Percentiles rank a stretch among this genome's conserved stretches.
These are phyloP conservation scores for Tachuris rubrigastra DNA, from an alignment of 2,113 vertebrate genomes.

Conservation along the genomic window DNA sequence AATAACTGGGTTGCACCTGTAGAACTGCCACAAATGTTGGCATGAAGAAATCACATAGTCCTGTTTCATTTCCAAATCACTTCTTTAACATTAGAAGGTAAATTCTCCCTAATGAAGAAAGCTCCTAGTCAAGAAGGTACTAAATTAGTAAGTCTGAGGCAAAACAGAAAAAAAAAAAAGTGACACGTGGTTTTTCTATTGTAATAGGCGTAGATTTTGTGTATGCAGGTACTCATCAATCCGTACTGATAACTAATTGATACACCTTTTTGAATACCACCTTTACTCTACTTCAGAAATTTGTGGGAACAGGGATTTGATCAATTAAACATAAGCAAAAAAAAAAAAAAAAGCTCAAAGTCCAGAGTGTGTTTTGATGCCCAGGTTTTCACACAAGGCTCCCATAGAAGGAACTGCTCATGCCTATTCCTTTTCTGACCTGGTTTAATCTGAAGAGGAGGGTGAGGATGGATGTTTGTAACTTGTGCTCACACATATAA, in stretches of 20 bases:
- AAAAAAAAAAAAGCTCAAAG: not conserved
- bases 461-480: not conserved
- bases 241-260: not conserved
- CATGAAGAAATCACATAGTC: accelerated
- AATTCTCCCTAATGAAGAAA: not conserved
- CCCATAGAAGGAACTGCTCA: not conserved
- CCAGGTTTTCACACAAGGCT: not conserved
- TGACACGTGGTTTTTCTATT: not conserved
- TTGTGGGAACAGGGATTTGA: not conserved
- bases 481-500: not conserved
- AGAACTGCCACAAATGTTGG: not conserved
- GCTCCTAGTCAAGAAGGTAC: not conserved
- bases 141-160: not conserved
- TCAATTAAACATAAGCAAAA: not conserved
- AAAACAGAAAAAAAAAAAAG: not conserved
- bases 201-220: not conserved
- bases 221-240: not conserved
- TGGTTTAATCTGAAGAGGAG: accelerated
- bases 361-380: not conserved
- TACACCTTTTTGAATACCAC: not conserved
- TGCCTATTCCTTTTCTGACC: not conserved
- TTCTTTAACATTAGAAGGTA: not conserved
- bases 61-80: not conserved
- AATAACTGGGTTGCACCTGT: not conserved
- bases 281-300: not conserved